Percentiles rank a stretch among this genome's conserved stretches.
phyloP scores from a whole-genome alignment of 1,140 invertebrate genomes.

The Homarus americanus region DNA sequence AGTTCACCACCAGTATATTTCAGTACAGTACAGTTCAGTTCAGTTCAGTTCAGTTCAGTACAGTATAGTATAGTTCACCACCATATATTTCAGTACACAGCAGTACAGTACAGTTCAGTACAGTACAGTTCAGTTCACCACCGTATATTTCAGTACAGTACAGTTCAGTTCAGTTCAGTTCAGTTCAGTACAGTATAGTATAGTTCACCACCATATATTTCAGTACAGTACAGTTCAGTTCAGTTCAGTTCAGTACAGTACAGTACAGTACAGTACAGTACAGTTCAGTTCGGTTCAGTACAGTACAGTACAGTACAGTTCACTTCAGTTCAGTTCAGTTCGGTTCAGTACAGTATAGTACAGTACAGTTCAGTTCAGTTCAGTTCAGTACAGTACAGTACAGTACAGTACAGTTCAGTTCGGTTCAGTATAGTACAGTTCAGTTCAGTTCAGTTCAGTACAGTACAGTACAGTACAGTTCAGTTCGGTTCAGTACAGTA shows the following conservation, averaged over 20 bases:
- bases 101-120: conserved; percentile 74
- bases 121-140: conserved; percentile 74
- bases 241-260: too few species aligned
- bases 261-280: too few species aligned
- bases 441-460: conserved; percentile 69
- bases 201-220: conserved; percentile 70
- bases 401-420: conserved; percentile 64
- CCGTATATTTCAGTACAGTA: conserved; percentile 74
- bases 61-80: conserved; percentile 75
- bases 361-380: conserved; percentile 72
- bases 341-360: conserved; percentile 66
- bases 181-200: too few species aligned
- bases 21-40: conserved; percentile 66
- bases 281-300: conserved; percentile 73
- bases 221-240: conserved; percentile 38
- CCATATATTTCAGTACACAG: conserved; percentile 74
- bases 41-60: conserved; percentile 74
- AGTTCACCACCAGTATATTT: conserved; percentile 64
- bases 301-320: conserved; percentile 71
- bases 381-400: conserved; percentile 74
- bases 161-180: conserved; percentile 75
- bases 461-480: conserved; percentile 53
- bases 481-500: conserved; percentile 67
- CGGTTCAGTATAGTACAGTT: conserved; percentile 67
- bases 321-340: conserved; percentile 69